Base-by-base conservation (phyloP, 2,797 vertebrate species). In the Halcyon chelicuti region DNA sequence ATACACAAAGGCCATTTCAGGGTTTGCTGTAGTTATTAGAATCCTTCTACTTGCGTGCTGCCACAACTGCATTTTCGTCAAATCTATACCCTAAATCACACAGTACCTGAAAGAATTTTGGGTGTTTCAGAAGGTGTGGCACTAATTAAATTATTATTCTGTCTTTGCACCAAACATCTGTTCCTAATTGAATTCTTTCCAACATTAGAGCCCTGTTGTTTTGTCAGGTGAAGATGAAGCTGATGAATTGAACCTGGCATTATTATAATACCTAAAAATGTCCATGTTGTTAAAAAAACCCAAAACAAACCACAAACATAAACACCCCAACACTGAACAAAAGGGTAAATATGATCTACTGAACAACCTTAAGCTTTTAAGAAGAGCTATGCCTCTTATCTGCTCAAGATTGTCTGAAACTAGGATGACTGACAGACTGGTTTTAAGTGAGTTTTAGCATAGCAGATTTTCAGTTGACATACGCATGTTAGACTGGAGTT, bases 321-420 rank as follows among this genome's bases (percentile, higher is more conserved):
- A 25, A 6, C 42, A 16, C 0, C 12, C 16, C 4, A 44, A 5
- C 29, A 33, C 0, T 7, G 10, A 65, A 14, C 7, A 57, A 65
- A 62, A 57, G 22, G 25, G 14, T 63, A 67, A 73, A 51, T 46
- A 16, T 42, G 40, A 42, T 16, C 40, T 42, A 33, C 28, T 72
- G 54, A 72, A 18, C 10, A 47, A 2, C 14, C 3, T 25, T 68
- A 65, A 85, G 18, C 29, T 54, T 80, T 83, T 71, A 67, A 55
- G 35, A 51, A 35, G 26, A 57, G 47, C n/a, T 49, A 4, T 78
- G 11, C 12, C 25, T 84, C 61, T 74, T 39, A 86, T 12, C 20
- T 57, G 12, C 20, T 75, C 7, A 19, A 58, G 18, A 19, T 46
- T 68, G 37, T 63, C 44, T 58, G 42, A 61, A 77, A 62, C 3